Conservation (phyloP, 2,797 vertebrate genomes). For the Scolopax bukidnonensis region DNA sequence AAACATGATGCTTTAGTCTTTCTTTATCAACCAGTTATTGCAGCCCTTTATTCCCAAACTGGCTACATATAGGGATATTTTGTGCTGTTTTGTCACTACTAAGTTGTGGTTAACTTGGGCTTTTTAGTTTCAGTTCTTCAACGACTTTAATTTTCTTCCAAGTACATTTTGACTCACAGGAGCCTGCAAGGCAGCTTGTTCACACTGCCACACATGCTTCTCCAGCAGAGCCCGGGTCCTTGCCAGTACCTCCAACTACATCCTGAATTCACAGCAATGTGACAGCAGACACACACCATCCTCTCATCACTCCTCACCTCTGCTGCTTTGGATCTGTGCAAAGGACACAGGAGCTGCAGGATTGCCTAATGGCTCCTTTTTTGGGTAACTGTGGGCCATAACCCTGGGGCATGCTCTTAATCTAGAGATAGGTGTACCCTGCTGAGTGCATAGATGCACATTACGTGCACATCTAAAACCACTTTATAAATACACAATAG, state of each 20-base stretch:
- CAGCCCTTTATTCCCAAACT: constrained; percentile 16
- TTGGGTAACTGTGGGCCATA: neutral
- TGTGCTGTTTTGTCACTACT: neutral
- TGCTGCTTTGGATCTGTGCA: neutral
- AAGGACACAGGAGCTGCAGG: neutral
- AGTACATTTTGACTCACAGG: neutral
- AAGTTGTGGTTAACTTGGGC: neutral
- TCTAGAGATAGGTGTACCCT: neutral
- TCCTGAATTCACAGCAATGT: neutral
- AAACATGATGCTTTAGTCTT: constrained; percentile 25
- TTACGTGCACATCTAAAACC: neutral
- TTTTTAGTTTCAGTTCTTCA: neutral
- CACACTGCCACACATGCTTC: neutral
- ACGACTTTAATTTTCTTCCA: neutral
- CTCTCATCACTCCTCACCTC: neutral
- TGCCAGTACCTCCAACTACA: neutral
- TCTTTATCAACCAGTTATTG: constrained; percentile 49
- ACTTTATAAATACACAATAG: neutral
- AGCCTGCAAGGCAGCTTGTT: neutral
- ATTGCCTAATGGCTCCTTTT: neutral
- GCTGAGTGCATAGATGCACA: neutral
- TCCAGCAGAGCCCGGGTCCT: neutral
- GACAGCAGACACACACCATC: neutral
- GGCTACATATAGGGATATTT: neutral
- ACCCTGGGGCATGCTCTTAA: neutral